Conservation (phyloP, 2,797 vertebrate species). For the Sarcophilus harrisii region DNA sequence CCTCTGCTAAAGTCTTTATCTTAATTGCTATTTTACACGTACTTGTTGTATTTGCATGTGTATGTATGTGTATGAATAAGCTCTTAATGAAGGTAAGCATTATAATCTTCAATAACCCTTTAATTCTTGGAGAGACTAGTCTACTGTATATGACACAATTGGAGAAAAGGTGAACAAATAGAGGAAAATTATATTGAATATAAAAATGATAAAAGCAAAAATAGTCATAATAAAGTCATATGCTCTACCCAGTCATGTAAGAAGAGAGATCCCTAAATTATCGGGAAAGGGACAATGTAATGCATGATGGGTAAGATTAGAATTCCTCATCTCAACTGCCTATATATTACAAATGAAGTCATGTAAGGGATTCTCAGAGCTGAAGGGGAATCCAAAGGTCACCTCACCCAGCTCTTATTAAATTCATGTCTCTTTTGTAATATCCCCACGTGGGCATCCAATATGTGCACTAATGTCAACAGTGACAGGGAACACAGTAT, state of each 20-base stretch:
- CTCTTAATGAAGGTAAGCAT: neutral
- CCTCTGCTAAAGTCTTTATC: too few species aligned
- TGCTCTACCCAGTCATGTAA: neutral
- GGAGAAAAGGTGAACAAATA: neutral
- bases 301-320: neutral
- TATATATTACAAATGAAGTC: neutral
- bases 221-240: neutral
- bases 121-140: neutral
- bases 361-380: neutral
- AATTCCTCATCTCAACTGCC: neutral
- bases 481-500: neutral
- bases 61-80: neutral
- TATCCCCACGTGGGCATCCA: neutral
- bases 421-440: neutral
- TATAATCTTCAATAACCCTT: neutral
- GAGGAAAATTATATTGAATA: neutral
- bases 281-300: neutral
- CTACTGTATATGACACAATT: neutral
- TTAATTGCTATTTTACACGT: neutral
- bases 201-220: neutral
- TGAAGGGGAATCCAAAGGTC: neutral
- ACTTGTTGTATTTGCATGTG: neutral
- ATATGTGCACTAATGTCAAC: neutral
- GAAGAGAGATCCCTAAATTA: neutral
- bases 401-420: neutral